Percentiles rank a stretch among this genome's conserved stretches.
phyloP scores from a whole-genome alignment of 2,888 invertebrate genomes.

The Ophioninae sp. region DNA sequence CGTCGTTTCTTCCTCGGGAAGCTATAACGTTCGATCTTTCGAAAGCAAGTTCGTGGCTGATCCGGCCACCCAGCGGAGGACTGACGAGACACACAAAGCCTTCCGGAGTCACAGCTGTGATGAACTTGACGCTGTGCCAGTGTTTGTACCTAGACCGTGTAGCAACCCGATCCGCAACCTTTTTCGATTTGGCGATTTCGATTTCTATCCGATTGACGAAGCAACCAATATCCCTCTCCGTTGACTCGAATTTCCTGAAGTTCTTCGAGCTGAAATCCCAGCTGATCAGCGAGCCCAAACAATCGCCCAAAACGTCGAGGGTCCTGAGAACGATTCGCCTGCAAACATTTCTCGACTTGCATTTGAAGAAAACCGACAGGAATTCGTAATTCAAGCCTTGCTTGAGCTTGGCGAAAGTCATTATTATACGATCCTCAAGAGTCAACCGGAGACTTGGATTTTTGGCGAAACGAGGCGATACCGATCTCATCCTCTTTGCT shows the following conservation, averaged over 20 bases:
- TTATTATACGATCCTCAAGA: slow-evolving; percentile 32
- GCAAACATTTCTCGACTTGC: slow-evolving; percentile 21
- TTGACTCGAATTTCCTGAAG: not conserved
- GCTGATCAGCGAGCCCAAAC: slow-evolving; percentile 20
- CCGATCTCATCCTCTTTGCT: not conserved
- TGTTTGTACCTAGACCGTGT: slow-evolving; percentile 59
- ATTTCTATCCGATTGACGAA: slow-evolving; percentile 37
- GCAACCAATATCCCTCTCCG: slow-evolving; percentile 22
- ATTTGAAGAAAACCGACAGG: slow-evolving; percentile 35
- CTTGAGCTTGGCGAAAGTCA: slow-evolving; percentile 51
- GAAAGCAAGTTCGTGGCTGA: slow-evolving; percentile 65
- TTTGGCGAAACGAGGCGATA: slow-evolving; percentile 8
- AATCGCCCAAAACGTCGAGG: slow-evolving; percentile 12
- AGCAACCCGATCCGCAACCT: not conserved
- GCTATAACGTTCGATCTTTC: slow-evolving; percentile 61
- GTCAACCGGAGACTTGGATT: slow-evolving; percentile 16
- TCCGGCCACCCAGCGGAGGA: slow-evolving; percentile 64
- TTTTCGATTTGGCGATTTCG: slow-evolving; percentile 6
- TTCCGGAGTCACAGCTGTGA: slow-evolving; percentile 65
- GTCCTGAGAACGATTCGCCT: slow-evolving; percentile 28
- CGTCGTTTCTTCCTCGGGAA: slow-evolving; percentile 33
- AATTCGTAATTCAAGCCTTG: slow-evolving; percentile 22
- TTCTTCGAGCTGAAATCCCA: not conserved
- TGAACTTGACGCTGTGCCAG: slow-evolving; percentile 63
- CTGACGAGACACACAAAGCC: slow-evolving; percentile 66